Conservation (phyloP, 2,888 invertebrate species). For the Drosophila kokeensis region DNA sequence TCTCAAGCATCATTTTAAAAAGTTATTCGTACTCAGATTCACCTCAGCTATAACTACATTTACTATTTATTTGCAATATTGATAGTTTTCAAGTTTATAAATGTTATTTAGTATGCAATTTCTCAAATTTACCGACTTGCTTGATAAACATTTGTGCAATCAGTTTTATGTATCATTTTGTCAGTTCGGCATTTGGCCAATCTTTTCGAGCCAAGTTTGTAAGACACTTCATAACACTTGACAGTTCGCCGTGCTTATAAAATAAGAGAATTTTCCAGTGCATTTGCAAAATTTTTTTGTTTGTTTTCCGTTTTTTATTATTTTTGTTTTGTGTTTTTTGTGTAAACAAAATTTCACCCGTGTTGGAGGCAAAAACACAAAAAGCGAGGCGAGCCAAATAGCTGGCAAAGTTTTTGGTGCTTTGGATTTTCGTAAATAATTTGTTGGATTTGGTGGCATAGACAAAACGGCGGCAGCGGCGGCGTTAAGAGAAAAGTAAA, state of each 20-base stretch:
- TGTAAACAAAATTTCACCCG: constrained; percentile 50
- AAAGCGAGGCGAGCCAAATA: constrained; percentile 15
- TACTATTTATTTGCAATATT: not conserved
- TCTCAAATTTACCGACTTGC: constrained; percentile 27
- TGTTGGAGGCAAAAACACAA: constrained; percentile 20
- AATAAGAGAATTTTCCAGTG: constrained; percentile 29
- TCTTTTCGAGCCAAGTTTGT: constrained; percentile 50
- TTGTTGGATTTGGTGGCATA: constrained; percentile 46
- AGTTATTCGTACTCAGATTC: not conserved
- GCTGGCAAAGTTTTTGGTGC: constrained; percentile 54
- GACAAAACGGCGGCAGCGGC: constrained; percentile 70
- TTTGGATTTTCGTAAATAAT: constrained; percentile 24
- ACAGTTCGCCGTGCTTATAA: constrained; percentile 28
- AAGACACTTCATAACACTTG: constrained; percentile 59
- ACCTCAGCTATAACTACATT: not conserved
- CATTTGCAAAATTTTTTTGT: constrained; percentile 19
- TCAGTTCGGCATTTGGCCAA: constrained; percentile 64
- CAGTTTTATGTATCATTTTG: constrained; percentile 66
- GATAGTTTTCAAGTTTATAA: not conserved
- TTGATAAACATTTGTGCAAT: constrained; percentile 52
- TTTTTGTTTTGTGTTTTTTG: constrained; percentile 5
- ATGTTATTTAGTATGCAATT: not conserved
- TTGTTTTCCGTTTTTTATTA: not conserved
- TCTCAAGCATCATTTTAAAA: not conserved
- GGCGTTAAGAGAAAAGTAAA: constrained; percentile 3